Conservation (phyloP, 2,888 invertebrate genomes). For the Orchestes rusci region DNA sequence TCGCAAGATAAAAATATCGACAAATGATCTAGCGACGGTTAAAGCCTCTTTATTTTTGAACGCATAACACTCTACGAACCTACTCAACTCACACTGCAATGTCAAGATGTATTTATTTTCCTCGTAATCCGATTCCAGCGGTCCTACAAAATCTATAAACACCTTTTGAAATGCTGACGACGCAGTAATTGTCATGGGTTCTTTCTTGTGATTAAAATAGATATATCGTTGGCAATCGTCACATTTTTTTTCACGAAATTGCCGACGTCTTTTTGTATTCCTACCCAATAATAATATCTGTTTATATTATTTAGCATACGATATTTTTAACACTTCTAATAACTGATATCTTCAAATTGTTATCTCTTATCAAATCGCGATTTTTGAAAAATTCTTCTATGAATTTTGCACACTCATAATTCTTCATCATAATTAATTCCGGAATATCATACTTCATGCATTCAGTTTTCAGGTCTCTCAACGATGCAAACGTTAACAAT, state of each 20-base stretch:
- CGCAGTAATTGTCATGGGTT: neutral
- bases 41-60: neutral
- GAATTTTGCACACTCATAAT: neutral
- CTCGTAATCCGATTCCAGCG: neutral
- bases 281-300: neutral
- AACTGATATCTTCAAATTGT: neutral
- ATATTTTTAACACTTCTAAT: neutral
- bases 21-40: neutral
- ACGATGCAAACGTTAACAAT: neutral
- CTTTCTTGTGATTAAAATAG: neutral
- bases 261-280: neutral
- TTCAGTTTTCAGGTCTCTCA: neutral
- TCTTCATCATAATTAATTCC: neutral
- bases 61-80: neutral
- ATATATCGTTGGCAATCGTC: neutral
- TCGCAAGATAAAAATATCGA: neutral
- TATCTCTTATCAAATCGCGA: neutral
- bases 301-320: constrained; percentile 1
- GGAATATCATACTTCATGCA: neutral
- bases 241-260: neutral
- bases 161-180: neutral
- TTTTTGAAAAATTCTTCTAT: neutral
- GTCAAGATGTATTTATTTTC: neutral
- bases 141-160: neutral
- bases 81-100: neutral